A percentile compares a stretch with the other conserved stretches of the same genome.
Conservation (phyloP, 2,888 invertebrate genomes). For the Onchidella celtica region DNA sequence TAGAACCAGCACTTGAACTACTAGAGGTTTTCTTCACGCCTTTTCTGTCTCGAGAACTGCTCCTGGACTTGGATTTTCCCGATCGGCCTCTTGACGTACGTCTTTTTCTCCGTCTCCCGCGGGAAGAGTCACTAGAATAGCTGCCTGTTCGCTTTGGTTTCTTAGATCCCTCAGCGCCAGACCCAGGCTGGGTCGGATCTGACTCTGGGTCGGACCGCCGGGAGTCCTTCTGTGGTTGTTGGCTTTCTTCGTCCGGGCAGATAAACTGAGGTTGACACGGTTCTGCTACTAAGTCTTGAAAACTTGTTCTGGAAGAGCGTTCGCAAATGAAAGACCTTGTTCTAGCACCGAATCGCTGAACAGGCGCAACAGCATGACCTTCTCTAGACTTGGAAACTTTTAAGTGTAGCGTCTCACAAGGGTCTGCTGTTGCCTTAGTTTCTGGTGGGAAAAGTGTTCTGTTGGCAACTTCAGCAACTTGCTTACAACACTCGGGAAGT, state of each 20-base stretch:
- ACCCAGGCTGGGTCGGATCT: not conserved
- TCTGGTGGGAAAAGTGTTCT: not conserved
- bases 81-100: not conserved
- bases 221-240: not conserved
- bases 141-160: not conserved
- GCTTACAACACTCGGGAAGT: conserved; percentile 8
- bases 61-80: conserved; percentile 8
- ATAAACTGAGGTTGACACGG: too few relatives aligned
- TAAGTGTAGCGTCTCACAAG: not conserved
- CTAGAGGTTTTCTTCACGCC: not conserved
- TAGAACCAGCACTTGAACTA: not conserved
- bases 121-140: not conserved
- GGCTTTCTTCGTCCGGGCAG: too few relatives aligned
- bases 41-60: not conserved
- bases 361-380: not conserved
- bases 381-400: not conserved
- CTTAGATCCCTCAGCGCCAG: not conserved
- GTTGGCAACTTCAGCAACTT: not conserved
- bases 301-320: not conserved
- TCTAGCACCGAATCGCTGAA: not conserved
- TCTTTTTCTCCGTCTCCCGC: not conserved
- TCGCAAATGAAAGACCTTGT: not conserved
- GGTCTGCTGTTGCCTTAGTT: not conserved
- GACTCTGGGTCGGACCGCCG: not conserved
- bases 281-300: too few relatives aligned